Evolutionary conservation across 1,140 invertebrate species (phyloP).

Genomic region (Propsilocerus akamusi): DNA sequence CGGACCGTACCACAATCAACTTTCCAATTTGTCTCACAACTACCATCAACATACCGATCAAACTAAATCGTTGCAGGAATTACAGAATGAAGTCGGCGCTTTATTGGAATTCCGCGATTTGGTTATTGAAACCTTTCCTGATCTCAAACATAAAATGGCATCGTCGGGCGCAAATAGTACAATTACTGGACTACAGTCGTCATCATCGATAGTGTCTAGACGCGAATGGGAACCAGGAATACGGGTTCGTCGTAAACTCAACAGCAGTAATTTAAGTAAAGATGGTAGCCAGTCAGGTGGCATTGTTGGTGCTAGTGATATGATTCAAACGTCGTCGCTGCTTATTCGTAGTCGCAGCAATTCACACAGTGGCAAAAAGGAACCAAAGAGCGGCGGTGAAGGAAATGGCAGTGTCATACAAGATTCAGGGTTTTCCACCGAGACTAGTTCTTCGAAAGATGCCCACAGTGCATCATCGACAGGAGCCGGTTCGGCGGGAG

Average conservation of each 20-base stretch:
- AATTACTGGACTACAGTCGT: conserved; percentile 16
- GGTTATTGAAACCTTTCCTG: conserved; percentile 80
- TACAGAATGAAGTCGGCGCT: conserved; percentile 79
- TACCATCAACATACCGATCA: conserved; percentile 14
- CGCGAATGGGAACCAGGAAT: conserved; percentile 61
- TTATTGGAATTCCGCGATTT: conserved; percentile 74
- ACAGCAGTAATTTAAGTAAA: conserved; percentile 18
- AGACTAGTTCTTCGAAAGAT: conserved; percentile 58
- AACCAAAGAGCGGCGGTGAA: conserved; percentile 22
- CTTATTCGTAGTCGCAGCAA: conserved; percentile 42
- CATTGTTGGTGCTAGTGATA: conserved; percentile 12
- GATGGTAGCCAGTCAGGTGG: conserved; percentile 8
- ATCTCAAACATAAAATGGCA: conserved; percentile 62
- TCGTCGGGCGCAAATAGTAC: conserved; percentile 24
- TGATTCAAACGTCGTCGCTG: conserved; percentile 27
- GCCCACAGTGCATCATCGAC: conserved; percentile 34
- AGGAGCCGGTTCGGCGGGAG: conserved; percentile 18
- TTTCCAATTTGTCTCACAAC: conserved; percentile 11
- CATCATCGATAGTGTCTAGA: conserved; percentile 20
- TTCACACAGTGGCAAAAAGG: conserved; percentile 35
- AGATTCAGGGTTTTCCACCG: conserved; percentile 70
- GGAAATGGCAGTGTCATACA: conserved; percentile 48
- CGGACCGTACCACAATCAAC: conserved; percentile 5
- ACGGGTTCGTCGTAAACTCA: conserved; percentile 47
- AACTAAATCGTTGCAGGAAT: conserved; percentile 35